Conservation (phyloP, 2,888 invertebrate species). For the Eudasyphora cyanicolor region DNA sequence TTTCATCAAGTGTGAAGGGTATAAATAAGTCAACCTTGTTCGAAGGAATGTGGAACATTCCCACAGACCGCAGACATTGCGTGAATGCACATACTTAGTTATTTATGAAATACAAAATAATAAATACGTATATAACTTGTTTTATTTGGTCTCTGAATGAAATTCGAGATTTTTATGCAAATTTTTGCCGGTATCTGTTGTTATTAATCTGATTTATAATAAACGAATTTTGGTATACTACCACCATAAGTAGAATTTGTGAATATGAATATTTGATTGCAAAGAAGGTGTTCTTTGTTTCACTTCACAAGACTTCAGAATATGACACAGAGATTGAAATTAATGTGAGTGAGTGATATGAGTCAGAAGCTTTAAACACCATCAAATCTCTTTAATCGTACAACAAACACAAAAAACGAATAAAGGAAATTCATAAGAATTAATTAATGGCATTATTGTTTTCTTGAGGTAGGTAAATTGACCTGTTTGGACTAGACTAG, state of each 20-base stretch:
- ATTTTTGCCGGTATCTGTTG: background rate
- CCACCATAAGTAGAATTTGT: background rate
- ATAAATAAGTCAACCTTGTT: background rate
- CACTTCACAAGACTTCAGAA: background rate
- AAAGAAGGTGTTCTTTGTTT: constrained; percentile 1
- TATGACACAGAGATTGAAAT: background rate
- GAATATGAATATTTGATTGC: background rate
- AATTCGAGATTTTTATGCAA: constrained; percentile 16
- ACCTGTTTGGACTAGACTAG: background rate
- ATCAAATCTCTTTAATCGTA: background rate
- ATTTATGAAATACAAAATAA: background rate
- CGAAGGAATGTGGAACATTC: background rate
- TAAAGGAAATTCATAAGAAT: background rate
- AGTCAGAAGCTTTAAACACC: background rate
- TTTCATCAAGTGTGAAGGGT: background rate
- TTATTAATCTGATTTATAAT: background rate
- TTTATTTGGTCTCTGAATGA: background rate
- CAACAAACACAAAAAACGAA: no score
- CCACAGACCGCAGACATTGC: background rate
- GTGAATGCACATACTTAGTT: background rate
- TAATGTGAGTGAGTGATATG: background rate
- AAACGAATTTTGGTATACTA: background rate
- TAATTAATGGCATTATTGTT: background rate
- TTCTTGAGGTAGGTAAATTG: constrained; percentile 27
- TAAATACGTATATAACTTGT: background rate